A percentile compares a stretch with the other conserved stretches of the same genome.
These are phyloP conservation scores for Chesias legatella DNA, from an alignment of 2,888 invertebrate species.

Conservation along the genomic window DNA sequence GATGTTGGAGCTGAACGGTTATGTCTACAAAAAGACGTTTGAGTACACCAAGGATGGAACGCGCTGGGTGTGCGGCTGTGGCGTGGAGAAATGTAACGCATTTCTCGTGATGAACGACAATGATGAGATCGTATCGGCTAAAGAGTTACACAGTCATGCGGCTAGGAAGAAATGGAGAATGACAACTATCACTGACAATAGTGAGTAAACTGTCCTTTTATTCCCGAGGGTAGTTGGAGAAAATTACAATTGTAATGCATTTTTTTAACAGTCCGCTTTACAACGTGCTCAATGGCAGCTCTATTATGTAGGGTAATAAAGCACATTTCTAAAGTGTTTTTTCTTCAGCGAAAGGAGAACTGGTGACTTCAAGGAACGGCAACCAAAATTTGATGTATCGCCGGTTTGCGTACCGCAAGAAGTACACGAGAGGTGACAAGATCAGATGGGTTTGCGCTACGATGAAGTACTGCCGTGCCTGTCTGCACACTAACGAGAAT, in stretches of 20 bases:
- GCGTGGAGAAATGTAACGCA: constrained; percentile 23
- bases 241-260: too few relatives aligned
- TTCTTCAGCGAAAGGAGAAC: constrained; percentile 35
- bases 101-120: constrained; percentile 24
- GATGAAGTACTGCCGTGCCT: constrained; percentile 46
- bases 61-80: constrained; percentile 24
- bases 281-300: too few relatives aligned
- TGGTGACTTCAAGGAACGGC: constrained; percentile 42
- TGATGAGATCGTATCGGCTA: constrained; percentile 24
- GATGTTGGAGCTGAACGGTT: constrained; percentile 23
- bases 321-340: too few relatives aligned
- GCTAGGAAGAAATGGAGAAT: constrained; percentile 26
- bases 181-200: constrained; percentile 13
- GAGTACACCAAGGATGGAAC: constrained; percentile 19
- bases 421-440: constrained; percentile 37
- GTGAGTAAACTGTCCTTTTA: constrained; percentile 6
- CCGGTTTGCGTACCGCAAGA: constrained; percentile 41
- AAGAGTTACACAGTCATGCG: constrained; percentile 25
- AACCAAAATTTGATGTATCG: constrained; percentile 46
- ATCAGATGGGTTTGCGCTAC: constrained; percentile 49
- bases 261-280: too few relatives aligned
- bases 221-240: too few relatives aligned
- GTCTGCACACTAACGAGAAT: constrained; percentile 38
- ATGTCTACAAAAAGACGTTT: constrained; percentile 19
- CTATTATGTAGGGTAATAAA: too few relatives aligned